Evolutionary conservation across 1,140 invertebrate genomes (phyloP).

Genomic region (Drosophila melanogaster): DNA sequence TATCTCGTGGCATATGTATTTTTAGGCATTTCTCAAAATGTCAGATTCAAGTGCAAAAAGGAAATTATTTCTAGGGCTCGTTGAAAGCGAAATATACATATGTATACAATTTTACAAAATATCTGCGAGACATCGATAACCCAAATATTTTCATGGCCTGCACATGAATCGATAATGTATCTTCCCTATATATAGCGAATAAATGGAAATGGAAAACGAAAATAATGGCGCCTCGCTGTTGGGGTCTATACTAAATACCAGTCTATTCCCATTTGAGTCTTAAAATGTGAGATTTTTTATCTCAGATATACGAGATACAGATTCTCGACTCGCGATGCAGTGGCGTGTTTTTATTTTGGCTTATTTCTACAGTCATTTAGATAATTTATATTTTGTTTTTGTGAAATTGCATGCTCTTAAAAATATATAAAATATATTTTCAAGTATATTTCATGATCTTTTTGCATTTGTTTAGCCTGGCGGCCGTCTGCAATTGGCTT

Average conservation of each 20-base stretch:
- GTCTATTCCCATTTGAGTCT: slow-evolving; percentile 41
- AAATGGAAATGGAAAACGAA: slow-evolving; percentile 51
- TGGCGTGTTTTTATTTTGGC: slow-evolving; percentile 57
- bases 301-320: slow-evolving; percentile 48
- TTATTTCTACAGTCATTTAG: slow-evolving; percentile 39
- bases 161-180: slow-evolving; percentile 6
- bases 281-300: slow-evolving; percentile 57
- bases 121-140: slow-evolving; percentile 8
- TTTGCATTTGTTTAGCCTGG: slow-evolving; percentile 16
- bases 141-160: slow-evolving; percentile 14
- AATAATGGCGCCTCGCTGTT: slow-evolving; percentile 51
- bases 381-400: slow-evolving; percentile 54
- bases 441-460: slow-evolving; percentile 36
- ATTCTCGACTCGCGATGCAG: slow-evolving; percentile 14
- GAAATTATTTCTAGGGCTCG: slow-evolving; percentile 14
- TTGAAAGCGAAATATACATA: neutral
- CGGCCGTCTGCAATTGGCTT: slow-evolving; percentile 44
- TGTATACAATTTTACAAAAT: slow-evolving; percentile 2
- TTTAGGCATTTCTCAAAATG: slow-evolving; percentile 66
- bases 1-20: slow-evolving; percentile 14
- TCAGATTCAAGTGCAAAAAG: slow-evolving; percentile 60
- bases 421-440: slow-evolving; percentile 9
- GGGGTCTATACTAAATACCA: slow-evolving; percentile 31
- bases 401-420: slow-evolving; percentile 34
- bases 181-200: slow-evolving; percentile 6